phyloP scores from a whole-genome alignment of 1,140 invertebrate species.

The Drosophila funebris region DNA sequence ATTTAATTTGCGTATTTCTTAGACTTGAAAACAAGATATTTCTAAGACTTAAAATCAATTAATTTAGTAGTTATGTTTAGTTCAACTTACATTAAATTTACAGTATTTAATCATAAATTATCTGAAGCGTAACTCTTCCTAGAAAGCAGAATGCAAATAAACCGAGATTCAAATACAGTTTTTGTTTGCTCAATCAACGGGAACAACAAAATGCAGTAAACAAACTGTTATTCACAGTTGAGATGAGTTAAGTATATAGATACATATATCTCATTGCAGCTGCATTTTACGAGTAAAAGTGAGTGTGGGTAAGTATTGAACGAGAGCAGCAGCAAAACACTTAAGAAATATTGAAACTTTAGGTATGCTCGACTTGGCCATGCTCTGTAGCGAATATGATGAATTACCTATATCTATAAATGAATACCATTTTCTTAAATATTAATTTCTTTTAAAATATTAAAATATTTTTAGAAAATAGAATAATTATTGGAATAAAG shows the following conservation, averaged over 20 bases:
- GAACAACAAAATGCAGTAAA: constrained; percentile 49
- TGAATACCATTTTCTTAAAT: too few relatives aligned
- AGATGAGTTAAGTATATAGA: background rate
- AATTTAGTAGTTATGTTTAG: constrained; percentile 22
- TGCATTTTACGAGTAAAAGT: constrained; percentile 47
- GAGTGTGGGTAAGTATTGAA: constrained; percentile 65
- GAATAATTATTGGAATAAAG: too few relatives aligned
- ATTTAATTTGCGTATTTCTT: constrained; percentile 7
- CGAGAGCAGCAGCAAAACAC: too few relatives aligned
- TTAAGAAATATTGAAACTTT: constrained; percentile 18
- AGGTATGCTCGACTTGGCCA: background rate
- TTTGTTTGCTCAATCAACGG: constrained; percentile 65
- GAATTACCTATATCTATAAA: too few relatives aligned
- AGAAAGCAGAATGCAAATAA: constrained; percentile 56
- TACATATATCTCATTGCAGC: background rate
- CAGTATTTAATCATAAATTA: constrained; percentile 6
- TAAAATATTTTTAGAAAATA: too few relatives aligned
- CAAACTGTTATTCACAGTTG: constrained; percentile 11
- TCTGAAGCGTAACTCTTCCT: constrained; percentile 2
- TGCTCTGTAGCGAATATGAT: too few relatives aligned
- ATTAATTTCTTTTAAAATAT: too few relatives aligned
- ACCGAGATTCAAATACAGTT: constrained; percentile 61
- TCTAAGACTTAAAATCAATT: constrained; percentile 55
- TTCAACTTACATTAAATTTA: background rate
- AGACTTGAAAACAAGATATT: constrained; percentile 15